Conservation (phyloP, 2,888 invertebrate genomes). For the Agriopis leucophaearia region DNA sequence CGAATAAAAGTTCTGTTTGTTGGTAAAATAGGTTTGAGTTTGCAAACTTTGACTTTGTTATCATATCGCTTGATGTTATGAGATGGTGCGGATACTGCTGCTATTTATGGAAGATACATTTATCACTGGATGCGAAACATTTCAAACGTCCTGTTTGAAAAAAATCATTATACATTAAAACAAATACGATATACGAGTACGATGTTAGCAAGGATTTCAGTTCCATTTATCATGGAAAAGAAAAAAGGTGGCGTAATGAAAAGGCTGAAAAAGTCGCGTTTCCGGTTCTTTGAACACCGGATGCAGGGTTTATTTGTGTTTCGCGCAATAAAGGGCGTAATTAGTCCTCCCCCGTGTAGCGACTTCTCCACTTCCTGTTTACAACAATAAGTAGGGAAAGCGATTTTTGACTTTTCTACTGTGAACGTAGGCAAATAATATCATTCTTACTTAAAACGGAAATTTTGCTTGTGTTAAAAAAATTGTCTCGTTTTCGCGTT, state of each 20-base stretch:
- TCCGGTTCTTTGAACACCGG: constrained; percentile 45
- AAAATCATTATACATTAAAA: neutral
- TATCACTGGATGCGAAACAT: neutral
- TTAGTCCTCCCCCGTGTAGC: constrained; percentile 23
- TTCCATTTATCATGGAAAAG: constrained; percentile 24
- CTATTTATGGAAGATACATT: neutral
- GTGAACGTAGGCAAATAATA: no score
- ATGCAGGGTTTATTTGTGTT: constrained; percentile 43
- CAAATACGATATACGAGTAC: constrained; percentile 3
- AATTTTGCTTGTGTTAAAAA: no score
- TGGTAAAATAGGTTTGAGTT: no score
- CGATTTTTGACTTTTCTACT: constrained; percentile 4
- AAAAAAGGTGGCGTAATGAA: constrained; percentile 24
- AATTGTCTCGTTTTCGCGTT: no score
- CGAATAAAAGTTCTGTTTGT: no score
- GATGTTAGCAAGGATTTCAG: neutral
- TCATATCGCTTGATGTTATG: no score
- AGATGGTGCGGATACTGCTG: neutral
- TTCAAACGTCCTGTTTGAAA: neutral
- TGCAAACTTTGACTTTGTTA: no score
- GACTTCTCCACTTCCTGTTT: constrained; percentile 40
- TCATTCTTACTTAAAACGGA: no score
- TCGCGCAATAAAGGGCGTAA: constrained; percentile 42
- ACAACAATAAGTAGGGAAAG: constrained; percentile 11
- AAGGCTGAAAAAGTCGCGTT: constrained; percentile 34